Evolutionary conservation across 2,797 vertebrate genomes (phyloP), one percentile per base, ranked within the genome.

Genomic region (Sardinella longiceps): DNA sequence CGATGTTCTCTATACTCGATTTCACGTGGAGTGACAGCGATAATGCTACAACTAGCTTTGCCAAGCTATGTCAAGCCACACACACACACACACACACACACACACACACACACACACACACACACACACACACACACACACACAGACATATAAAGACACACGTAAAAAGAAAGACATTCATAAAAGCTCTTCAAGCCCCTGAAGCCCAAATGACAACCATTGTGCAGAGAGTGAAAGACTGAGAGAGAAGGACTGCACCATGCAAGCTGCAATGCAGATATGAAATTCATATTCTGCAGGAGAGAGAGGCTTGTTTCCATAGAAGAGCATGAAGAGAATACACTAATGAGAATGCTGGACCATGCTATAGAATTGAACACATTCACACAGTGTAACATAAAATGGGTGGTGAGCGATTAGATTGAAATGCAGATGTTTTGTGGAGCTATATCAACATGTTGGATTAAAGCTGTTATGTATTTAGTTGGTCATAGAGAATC

Each of bases 191-290:
- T 66, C 25, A 30, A 30, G 60, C 60, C 10, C 1, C 60, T 66
- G n/a, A 12, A 66, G 60, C 28, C 60, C 28, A 2, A 3, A 28
- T 66, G 28, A 14, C 60, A 66, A 66, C 25, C 58, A 11, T 11
- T 33, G 28, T 66, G 60, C 23, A 28, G 23, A 60, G 58, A 28
- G 25, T 2, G n/a, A 14, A 12, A 66, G 60, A 66, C n/a, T n/a
- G 60, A 30, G 60, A 66, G 58, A 63, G 58, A 12, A 25, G 25
- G 60, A 30, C n/a, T 63, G 63, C 63, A 70, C 37, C 74, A 2
- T 53, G 51, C 37, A 70, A 45, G 84, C 84, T 85, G 84, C 84
- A 85, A 81, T 85, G 84, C 84, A 85, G 84, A 82, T 81, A 81
- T 30, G 20, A 74, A 82, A 56, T 85, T 85, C 81, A 85, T 85